Conservation (phyloP, 2,797 vertebrate genomes). For the Myiotriccus ornatus region DNA sequence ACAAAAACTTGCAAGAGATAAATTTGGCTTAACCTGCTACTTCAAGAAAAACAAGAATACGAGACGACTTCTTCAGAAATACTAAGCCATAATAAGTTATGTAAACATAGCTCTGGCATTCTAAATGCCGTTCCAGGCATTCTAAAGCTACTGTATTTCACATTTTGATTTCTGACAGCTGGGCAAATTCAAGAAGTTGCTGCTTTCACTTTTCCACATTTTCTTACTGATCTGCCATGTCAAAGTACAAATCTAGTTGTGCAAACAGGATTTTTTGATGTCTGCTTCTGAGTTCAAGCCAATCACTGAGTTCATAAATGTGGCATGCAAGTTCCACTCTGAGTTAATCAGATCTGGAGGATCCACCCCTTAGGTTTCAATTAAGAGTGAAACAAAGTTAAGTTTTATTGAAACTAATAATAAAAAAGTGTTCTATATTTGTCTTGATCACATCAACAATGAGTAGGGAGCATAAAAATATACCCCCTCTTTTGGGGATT, state of each 20-base stretch:
- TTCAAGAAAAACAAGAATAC: not conserved
- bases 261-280: not conserved
- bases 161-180: not conserved
- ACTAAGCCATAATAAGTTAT: not conserved
- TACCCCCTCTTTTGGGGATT: rapidly evolving
- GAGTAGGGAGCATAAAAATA: not conserved
- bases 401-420: not conserved
- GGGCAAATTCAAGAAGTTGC: not conserved
- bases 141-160: not conserved
- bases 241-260: not conserved
- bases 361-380: not conserved
- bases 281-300: not conserved
- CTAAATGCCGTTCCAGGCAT: not conserved
- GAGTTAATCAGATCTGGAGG: not conserved
- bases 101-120: not conserved
- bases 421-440: not conserved
- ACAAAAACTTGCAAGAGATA: not conserved
- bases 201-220: not conserved
- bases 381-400: not conserved
- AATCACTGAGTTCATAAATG: not conserved
- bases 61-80: not conserved
- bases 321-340: not conserved
- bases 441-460: not conserved
- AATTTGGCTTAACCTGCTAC: not conserved
- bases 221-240: not conserved